Conservation (phyloP, 1,140 invertebrate genomes). For the Hylaeus volcanicus region DNA sequence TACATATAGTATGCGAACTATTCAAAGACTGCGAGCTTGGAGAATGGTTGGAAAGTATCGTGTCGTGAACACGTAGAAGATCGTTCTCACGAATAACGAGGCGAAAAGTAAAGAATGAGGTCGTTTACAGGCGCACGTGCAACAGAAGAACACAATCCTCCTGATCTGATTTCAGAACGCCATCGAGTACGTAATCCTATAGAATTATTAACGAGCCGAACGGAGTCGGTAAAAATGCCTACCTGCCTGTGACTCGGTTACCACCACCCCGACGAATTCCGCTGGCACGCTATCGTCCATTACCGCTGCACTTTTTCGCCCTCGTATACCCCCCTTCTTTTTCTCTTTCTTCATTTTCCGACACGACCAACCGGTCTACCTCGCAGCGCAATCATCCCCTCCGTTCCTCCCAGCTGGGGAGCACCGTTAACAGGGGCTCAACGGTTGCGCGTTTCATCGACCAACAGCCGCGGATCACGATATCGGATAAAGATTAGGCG, state of each 20-base stretch:
- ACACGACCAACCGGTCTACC: background rate
- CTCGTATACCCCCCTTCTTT: background rate
- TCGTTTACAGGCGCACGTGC: conserved; percentile 16
- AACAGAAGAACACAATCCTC: conserved; percentile 27
- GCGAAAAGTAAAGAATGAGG: conserved; percentile 22
- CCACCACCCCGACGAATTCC: background rate
- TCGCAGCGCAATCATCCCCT: conserved; percentile 30
- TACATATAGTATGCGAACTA: background rate
- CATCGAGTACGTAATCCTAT: conserved; percentile 37
- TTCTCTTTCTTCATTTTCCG: background rate
- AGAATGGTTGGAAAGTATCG: background rate
- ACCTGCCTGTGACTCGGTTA: conserved; percentile 16
- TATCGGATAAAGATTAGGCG: conserved; percentile 71
- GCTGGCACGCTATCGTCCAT: conserved; percentile 52
- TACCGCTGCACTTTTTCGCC: conserved; percentile 53
- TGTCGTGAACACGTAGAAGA: conserved; percentile 1
- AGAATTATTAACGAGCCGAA: conserved; percentile 47
- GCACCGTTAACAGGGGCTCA: conserved; percentile 17
- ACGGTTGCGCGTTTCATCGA: conserved; percentile 50
- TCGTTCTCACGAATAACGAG: background rate
- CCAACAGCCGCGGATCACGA: conserved; percentile 59
- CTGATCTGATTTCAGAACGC: conserved; percentile 30
- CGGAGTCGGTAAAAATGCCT: conserved; percentile 49
- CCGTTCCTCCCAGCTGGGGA: background rate
- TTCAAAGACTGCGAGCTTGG: too few species aligned